Evolutionary conservation across 2,797 vertebrate species (phyloP), one percentile per base, ranked within the genome.

Genomic region (Micromesistius poutassou): DNA sequence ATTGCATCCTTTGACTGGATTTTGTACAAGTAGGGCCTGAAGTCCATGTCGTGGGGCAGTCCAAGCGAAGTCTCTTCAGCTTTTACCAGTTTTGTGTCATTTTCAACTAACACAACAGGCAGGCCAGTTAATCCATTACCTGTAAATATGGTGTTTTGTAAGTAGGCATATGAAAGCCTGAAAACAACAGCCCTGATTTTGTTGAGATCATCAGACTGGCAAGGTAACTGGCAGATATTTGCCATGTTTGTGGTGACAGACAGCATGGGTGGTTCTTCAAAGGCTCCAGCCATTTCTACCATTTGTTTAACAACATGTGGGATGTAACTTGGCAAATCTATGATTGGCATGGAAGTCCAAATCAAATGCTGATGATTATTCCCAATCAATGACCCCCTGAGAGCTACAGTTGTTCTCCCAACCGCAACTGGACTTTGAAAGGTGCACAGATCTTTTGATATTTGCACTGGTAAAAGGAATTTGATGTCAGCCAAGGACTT

Each of bases 301-400:
- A 73, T 74, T 30, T 86, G 0, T 38, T 68, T 13, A 2, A 81
- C 0, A 0, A 19, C 3, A 7, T 0, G 0, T 40, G 28, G 22
- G 28, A 0, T 55, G 62, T 30, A 77, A 62, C 0, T 0, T 28
- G 73, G 77, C 19, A 88, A 0, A 1, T 89, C 71, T 66, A 95
- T 88, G 33, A 95, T 91, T 74, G 93, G 86, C 87, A 94, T 91
- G 40, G 91, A 87, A 19, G 93, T 82, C 94, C 94, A 95, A 83
- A 94, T 91, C 19, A 94, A 46, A 79, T 90, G 30, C 0, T 30
- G 30, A 0, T 0, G 0, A 22, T 89, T 22, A 0, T 4, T 74
- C 0, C 86, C 40, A 1, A 92, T 87, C n/a, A 95, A 76, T 5
- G 93, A 94, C 25, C 90, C 93, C 80, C 78, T 89, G 79, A 95